These are phyloP conservation scores for Eubasilissa regina DNA, from an alignment of 1,140 invertebrate species.

Conservation along the genomic window DNA sequence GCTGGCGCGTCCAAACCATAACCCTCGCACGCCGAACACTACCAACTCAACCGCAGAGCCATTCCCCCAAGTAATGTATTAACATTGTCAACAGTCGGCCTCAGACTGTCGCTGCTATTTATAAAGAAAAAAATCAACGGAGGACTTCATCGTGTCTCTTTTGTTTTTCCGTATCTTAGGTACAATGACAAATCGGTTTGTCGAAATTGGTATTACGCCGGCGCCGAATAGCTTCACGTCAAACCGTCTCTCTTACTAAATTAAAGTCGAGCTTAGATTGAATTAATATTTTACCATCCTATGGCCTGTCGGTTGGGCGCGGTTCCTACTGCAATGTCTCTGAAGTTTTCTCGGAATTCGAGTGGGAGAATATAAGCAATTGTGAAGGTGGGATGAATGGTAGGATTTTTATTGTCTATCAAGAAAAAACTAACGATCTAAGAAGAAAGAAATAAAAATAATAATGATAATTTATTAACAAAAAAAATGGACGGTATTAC, in stretches of 20 bases:
- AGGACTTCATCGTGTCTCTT: conserved; percentile 43
- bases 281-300: conserved; percentile 52
- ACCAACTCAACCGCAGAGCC: conserved; percentile 21
- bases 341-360: conserved; percentile 19
- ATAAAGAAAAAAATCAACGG: conserved; percentile 45
- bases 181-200: conserved; percentile 53
- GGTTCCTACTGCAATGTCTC: not conserved
- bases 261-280: conserved; percentile 42
- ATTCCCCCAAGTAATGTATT: conserved; percentile 47
- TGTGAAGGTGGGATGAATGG: too few species aligned
- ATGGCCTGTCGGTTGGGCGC: conserved; percentile 3
- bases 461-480: too few species aligned
- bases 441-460: too few species aligned
- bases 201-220: conserved; percentile 50
- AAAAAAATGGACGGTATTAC: too few species aligned
- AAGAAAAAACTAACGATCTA: too few species aligned
- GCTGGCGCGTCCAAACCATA: not conserved
- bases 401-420: too few species aligned
- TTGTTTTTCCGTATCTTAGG: conserved; percentile 39
- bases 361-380: not conserved
- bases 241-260: conserved; percentile 51
- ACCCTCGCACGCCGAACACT: conserved; percentile 6
- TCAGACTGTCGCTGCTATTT: conserved; percentile 44
- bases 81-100: conserved; percentile 53
- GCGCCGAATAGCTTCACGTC: conserved; percentile 51